phyloP scores from a whole-genome alignment of 64 coral and sea anemone genomes.

The Anthopleura sola region DNA sequence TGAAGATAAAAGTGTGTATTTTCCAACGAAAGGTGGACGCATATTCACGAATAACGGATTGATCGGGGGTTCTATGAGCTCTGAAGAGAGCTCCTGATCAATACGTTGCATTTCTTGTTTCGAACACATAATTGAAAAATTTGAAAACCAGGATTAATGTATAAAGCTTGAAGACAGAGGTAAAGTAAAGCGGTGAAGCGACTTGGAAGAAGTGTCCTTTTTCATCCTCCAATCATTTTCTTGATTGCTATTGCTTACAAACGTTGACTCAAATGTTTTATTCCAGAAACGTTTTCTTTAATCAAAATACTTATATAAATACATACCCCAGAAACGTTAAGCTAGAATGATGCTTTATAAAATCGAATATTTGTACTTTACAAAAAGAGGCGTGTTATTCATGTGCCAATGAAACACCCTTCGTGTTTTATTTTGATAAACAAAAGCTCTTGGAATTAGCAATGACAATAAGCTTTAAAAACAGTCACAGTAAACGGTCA shows the following conservation, averaged over 20 bases:
- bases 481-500: background rate
- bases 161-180: background rate
- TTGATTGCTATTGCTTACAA: background rate
- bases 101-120: slow-evolving; percentile 33
- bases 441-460: background rate
- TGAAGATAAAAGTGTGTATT: slow-evolving; percentile 10
- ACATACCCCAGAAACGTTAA: no score
- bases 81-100: slow-evolving; percentile 56
- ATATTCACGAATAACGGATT: slow-evolving; percentile 38
- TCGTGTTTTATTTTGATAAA: background rate
- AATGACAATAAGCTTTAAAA: background rate
- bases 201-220: background rate
- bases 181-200: background rate
- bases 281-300: background rate
- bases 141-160: background rate
- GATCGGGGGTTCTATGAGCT: slow-evolving; percentile 49
- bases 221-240: background rate
- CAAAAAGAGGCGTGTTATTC: background rate
- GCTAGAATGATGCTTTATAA: background rate
- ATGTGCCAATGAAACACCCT: background rate
- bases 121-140: background rate
- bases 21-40: background rate
- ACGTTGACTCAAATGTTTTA: background rate
- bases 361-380: background rate
- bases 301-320: no score